These are phyloP conservation scores for Mormyrops attenuatus DNA, from an alignment of 2,797 vertebrate genomes.

Conservation along the genomic window DNA sequence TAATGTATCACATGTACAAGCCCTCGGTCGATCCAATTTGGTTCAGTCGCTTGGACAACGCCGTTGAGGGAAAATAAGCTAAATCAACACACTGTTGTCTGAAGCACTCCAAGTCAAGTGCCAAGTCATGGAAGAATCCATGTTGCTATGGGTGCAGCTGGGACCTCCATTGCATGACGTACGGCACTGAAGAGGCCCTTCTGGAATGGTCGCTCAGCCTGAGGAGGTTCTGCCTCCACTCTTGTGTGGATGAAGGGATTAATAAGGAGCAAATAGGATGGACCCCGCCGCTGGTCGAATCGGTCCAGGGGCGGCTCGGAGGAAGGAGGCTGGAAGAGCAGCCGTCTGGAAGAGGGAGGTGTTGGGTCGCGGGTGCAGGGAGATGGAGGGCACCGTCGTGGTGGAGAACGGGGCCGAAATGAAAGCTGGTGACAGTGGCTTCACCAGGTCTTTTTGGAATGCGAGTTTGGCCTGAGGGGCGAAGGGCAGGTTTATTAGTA, in stretches of 20 bases:
- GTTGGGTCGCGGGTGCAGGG: constrained; percentile 68
- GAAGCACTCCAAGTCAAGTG: constrained; percentile 28
- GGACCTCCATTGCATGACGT: constrained; percentile 14
- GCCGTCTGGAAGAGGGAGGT: constrained; percentile 77
- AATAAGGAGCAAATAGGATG: constrained; percentile 86
- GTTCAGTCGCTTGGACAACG: constrained; percentile 12
- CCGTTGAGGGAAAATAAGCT: constrained; percentile 26
- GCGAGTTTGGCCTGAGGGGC: constrained; percentile 72
- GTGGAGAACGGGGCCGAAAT: constrained; percentile 74
- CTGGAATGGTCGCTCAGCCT: neutral
- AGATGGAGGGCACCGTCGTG: constrained; percentile 65
- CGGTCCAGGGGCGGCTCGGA: constrained; percentile 81
- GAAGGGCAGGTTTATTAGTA: neutral
- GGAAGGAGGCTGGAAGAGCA: constrained; percentile 70
- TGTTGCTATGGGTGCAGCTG: neutral
- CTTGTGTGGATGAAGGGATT: constrained; percentile 31
- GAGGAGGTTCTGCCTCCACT: neutral
- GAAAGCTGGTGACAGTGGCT: constrained; percentile 78
- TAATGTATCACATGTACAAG: constrained; percentile 15
- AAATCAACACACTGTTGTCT: constrained; percentile 32
- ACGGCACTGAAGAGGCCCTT: neutral
- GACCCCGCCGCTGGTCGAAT: constrained; percentile 78
- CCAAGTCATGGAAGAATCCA: neutral
- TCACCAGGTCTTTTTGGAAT: constrained; percentile 80
- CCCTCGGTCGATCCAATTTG: neutral